These are phyloP conservation scores for Amphiprion clarkii DNA, from an alignment of 2,797 vertebrate species.

Conservation along the genomic window DNA sequence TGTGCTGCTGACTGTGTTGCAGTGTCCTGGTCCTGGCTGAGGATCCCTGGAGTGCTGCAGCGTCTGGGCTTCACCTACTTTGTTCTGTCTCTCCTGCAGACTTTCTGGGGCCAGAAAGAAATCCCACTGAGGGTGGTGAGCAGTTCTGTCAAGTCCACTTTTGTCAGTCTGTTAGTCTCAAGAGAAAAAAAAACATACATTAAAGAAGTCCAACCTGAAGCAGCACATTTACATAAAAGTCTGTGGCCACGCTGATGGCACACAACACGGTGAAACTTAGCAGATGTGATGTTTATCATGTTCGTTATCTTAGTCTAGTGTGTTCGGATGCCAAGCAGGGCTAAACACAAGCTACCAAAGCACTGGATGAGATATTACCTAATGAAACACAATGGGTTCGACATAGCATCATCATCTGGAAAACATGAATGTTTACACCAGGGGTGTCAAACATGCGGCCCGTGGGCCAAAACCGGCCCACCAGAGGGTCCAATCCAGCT, in stretches of 20 bases:
- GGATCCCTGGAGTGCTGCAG: constrained; percentile 89
- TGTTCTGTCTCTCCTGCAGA: constrained; percentile 86
- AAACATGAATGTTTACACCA: no score
- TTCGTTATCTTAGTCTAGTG: not conserved
- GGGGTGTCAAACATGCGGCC: no score
- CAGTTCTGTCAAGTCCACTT: constrained; percentile 56
- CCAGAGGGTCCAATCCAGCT: no score
- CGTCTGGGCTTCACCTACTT: constrained; percentile 89
- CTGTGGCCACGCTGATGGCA: not conserved
- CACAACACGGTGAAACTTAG: no score
- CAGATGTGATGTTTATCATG: not conserved
- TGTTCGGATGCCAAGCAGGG: not conserved
- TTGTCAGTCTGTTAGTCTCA: constrained; percentile 42
- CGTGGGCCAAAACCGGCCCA: no score
- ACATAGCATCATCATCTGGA: no score
- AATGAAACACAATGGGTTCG: not conserved
- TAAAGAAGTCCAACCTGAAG: constrained; percentile 26
- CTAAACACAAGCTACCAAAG: no score
- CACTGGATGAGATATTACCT: not conserved
- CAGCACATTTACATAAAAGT: constrained; percentile 8
- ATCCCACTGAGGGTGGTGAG: constrained; percentile 76
- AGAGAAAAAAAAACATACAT: not conserved
- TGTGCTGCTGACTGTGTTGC: constrained; percentile 58
- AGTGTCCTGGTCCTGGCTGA: constrained; percentile 89
- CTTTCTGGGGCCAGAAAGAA: constrained; percentile 78